Base-by-base conservation (phyloP, 2,113 vertebrate species). In the Hymenochirus boettgeri region DNA sequence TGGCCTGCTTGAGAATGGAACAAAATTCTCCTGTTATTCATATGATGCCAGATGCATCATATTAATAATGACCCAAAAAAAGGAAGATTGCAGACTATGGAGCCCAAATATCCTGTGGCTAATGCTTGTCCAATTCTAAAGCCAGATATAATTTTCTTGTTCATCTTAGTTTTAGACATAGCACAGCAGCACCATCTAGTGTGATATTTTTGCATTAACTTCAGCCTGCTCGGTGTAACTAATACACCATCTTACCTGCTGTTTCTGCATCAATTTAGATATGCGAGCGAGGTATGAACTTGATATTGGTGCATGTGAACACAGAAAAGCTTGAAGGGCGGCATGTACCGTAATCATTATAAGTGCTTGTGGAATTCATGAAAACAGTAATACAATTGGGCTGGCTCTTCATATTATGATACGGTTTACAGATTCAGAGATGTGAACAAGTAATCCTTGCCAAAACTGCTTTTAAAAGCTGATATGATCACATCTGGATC, bases 131-230 rank as follows among this genome's bases (percentile, higher is more conserved):
- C 24, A 39, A 22, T 52, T 52, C 56, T 12, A 23, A 60, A 60
- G 26, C 56, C 57, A 53, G 65, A 69, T 69, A 35, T 60, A 46
- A 45, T 26, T 27, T 59, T 31, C 29, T 29, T 53, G 42, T 18
- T 18, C 45, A 6, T 3, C 23, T 1, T 1, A 4, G n/a, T 21
- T 29, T 11, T 45, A 53, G 17, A 18, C 10, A 57, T 50, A 58
- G 57, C 26, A 17, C 33, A 69, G 57, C 48, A 69, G 65, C 25
- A 25, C 65, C 65, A 60, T 45, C 65, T 69, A 60, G 47, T 69
- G 65, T 18, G 24, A 42, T 26, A 13, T 18, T 52, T 13, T 62
- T 24, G 25, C 3, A 35, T 35, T 9, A 35, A 35, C 33, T 35
- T 9, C 4, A 35, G 33, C 9, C 29, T 31, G 29, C 5, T 35